Percentiles rank a stretch among this genome's conserved stretches.
phyloP scores from a whole-genome alignment of 1,140 invertebrate species.

The Diploscapter pachys region DNA sequence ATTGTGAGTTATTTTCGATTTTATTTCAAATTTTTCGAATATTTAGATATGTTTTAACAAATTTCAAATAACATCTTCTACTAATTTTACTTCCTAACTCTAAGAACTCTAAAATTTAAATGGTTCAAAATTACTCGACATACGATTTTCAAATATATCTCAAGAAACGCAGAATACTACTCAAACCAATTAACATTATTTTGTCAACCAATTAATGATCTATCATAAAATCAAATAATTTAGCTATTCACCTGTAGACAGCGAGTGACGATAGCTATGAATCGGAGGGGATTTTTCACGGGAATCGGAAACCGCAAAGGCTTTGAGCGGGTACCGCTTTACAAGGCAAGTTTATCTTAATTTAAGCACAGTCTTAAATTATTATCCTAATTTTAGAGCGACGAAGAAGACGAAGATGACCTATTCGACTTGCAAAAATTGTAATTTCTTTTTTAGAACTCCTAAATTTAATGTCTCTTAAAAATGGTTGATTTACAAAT shows the following conservation, averaged over 20 bases:
- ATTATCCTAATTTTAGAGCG: neutral
- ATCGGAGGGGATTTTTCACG: constrained; percentile 28
- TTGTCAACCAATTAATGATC: constrained; percentile 5
- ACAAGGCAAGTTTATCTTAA: neutral
- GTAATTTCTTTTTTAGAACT: neutral
- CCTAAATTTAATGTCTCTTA: no score
- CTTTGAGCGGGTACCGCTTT: constrained; percentile 25
- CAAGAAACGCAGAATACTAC: neutral
- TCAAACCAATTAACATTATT: constrained; percentile 13
- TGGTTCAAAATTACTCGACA: constrained; percentile 7
- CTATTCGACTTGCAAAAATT: constrained; percentile 29
- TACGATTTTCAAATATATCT: constrained; percentile 6
- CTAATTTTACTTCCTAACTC: neutral
- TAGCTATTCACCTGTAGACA: constrained; percentile 23
- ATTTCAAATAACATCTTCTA: neutral
- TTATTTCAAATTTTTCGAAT: neutral
- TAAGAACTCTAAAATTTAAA: neutral
- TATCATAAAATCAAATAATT: neutral
- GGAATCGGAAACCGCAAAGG: constrained; percentile 4
- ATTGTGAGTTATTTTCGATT: neutral
- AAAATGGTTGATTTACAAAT: no score
- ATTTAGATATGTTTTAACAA: neutral
- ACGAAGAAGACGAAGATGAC: constrained; percentile 32
- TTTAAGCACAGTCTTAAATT: no score
- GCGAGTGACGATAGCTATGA: constrained; percentile 19